A percentile compares a stretch with the other conserved stretches of the same genome.
Evolutionary conservation across 2,888 invertebrate species (phyloP).

Genomic region (Dasysyrphus albostriatus): DNA sequence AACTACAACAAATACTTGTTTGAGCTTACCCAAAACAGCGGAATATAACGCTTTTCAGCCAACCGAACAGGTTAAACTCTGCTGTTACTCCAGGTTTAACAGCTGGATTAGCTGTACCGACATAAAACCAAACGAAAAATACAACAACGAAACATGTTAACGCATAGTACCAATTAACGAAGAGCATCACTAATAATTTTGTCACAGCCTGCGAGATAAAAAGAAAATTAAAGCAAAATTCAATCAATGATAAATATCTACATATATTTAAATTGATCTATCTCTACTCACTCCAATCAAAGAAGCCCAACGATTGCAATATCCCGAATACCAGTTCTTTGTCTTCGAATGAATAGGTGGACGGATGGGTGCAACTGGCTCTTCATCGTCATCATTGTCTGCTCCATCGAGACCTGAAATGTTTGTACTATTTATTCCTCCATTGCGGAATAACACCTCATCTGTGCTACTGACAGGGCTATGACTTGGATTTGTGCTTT

Average conservation of each 20-base stretch:
- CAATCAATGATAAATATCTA: too few species aligned
- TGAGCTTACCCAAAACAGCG: constrained; percentile 89
- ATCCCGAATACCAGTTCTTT: constrained; percentile 96
- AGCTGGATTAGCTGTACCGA: constrained; percentile 97
- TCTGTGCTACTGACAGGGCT: constrained; percentile 68
- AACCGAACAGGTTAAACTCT: constrained; percentile 92
- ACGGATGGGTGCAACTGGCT: constrained; percentile 86
- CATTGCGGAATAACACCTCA: constrained; percentile 77
- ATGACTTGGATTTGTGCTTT: constrained; percentile 69
- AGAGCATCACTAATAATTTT: constrained; percentile 94
- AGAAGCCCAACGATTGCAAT: constrained; percentile 98
- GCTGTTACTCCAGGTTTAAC: constrained; percentile 95
- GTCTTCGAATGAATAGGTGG: constrained; percentile 93
- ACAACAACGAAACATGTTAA: constrained; percentile 92
- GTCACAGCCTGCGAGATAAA: constrained; percentile 88
- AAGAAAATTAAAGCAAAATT: constrained; percentile 50
- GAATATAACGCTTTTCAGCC: constrained; percentile 90
- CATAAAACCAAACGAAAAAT: constrained; percentile 95
- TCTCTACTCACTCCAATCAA: constrained; percentile 90
- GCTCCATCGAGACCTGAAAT: constrained; percentile 71
- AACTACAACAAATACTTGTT: not conserved
- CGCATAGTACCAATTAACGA: constrained; percentile 97
- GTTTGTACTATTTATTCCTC: constrained; percentile 79
- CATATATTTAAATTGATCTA: not conserved
- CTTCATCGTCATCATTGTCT: constrained; percentile 81